Evolutionary conservation across 1,140 invertebrate species (phyloP), one percentile per base, ranked within the genome.

Genomic region (Procambarus virginalis): DNA sequence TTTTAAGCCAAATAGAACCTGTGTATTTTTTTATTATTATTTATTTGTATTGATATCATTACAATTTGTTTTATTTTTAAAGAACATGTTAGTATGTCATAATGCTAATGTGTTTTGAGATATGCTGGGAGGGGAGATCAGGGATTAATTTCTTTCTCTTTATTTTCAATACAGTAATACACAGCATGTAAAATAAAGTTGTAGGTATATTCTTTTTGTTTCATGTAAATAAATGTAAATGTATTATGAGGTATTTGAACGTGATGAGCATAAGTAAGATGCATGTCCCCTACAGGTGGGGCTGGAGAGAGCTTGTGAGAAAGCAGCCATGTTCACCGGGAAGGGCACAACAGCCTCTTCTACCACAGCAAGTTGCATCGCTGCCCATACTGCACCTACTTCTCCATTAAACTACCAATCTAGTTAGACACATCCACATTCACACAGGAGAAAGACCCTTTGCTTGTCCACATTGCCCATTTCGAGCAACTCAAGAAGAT

Each of bases 401-500:
- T 75, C 86, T 70, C 91, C 78, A 89, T 85, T 60, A 86, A 64
- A 86, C 84, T 70, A 89, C 82, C 51, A 84, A 91, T 84, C 81
- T 88, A 58, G 76, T 78, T 73, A 89, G 83, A 75, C 91, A 91
- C 75, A 86, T 89, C 49, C 84, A 91, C 64, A 91, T 84, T 60
- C 91, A 91, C 83, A 91, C 91, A 46, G 91, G 91, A 20, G 91
- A 91, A 58, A 88, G 86, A 64, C 91, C 91, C 46, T 86, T 82
- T 86, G 82, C 85, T 51, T 95, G 95, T 91, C 93, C 94, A 89
- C 93, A 94, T 70, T 95, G 95, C 88, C 84, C 88, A 17, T 92
- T 91, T 73, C 73, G 82, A 48, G 93, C 93, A 51, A 91, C 85
- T 60, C 91, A 93, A 46, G 85, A 91, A 73, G 91, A 83, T 77